Evolutionary conservation across 1,140 invertebrate species (phyloP), one percentile per base, ranked within the genome.

Genomic region (Asbolus verrucosus): DNA sequence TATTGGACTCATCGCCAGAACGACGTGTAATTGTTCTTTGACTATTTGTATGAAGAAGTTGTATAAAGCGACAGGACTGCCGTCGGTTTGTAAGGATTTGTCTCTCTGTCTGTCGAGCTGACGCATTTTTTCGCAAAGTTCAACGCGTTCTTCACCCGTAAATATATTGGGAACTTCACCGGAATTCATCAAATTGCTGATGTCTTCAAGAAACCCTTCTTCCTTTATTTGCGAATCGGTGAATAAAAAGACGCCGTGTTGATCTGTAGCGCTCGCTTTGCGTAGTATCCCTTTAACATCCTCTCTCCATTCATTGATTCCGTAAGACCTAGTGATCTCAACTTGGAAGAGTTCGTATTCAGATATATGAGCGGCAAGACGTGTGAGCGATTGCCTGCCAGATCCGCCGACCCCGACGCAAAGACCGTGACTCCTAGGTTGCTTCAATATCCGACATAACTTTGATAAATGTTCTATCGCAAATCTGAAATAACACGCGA

Each of bases 91-190:
- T 16, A 94, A 82, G 0, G 92, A 87, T 82, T 94, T 94, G 77
- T 98, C 96, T 36, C 92, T 86, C 80, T 94, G 94, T 68, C 94
- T 87, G 80, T 98, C 96, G 38, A 98, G 88, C 80, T 91, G 85
- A 77, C 92, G 84, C 94, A 98, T 98, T 84, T 95, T 97, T 76
- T 98, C 96, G 81, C 93, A 94, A 14, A 98, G 89, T 78, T 98
- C 96, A 9, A 90, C 87, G 80, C 95, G 96, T 79, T 98, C 96
- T 75, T 98, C 96, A 1, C 86, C 82, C 9, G 87, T 86, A 77
- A 94, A 98, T 54, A 98, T 86, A 82, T 97, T 98, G 0, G 96
- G 96, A 0, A 98, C 90, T 86, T 98, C 96, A 16, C 96, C 96
- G 5, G 93, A 92, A 82, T 97, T 97, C 9, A 98, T 83, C 79